A percentile compares a stretch with the other conserved stretches of the same genome.
These are phyloP conservation scores for Teleiodes luculella DNA, from an alignment of 2,888 invertebrate species.

Conservation along the genomic window DNA sequence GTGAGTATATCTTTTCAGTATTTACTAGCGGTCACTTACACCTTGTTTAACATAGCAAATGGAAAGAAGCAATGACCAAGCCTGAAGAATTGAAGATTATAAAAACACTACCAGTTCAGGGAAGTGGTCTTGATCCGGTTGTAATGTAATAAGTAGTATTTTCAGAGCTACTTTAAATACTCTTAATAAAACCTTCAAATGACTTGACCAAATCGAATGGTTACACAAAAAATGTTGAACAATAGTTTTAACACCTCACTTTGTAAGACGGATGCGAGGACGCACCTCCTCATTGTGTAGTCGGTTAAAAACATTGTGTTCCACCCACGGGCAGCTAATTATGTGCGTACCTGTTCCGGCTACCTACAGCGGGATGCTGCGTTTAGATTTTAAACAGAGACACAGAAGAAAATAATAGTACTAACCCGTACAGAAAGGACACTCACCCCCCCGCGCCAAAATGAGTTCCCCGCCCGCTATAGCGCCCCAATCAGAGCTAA, in stretches of 20 bases:
- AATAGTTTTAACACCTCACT: slow-evolving; percentile 65
- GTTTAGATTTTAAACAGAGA: slow-evolving; percentile 7
- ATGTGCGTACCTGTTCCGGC: slow-evolving; percentile 52
- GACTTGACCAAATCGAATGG: slow-evolving; percentile 7
- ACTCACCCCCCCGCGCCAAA: too few species aligned
- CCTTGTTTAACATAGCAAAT: too few species aligned
- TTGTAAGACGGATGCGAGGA: slow-evolving; percentile 58
- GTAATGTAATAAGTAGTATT: too few species aligned
- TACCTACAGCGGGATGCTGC: slow-evolving; percentile 25
- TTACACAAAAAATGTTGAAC: slow-evolving; percentile 46
- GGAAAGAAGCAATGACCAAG: too few species aligned
- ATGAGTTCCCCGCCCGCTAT: too few species aligned
- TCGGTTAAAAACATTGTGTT: slow-evolving; percentile 36
- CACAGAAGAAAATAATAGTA: background rate
- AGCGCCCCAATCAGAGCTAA: too few species aligned
- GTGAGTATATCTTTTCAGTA: too few species aligned
- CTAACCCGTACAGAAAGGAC: too few species aligned
- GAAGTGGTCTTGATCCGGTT: too few species aligned
- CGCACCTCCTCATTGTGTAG: slow-evolving; percentile 54
- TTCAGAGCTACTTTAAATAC: background rate
- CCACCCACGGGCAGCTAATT: slow-evolving; percentile 61
- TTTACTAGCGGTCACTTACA: too few species aligned
- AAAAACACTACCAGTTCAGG: too few species aligned
- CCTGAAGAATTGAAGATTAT: too few species aligned
- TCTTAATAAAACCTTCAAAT: background rate